Percentiles rank a stretch among this genome's conserved stretches.
Evolutionary conservation across 1,140 invertebrate species (phyloP).

Genomic region (Drosophila pseudoananassae): DNA sequence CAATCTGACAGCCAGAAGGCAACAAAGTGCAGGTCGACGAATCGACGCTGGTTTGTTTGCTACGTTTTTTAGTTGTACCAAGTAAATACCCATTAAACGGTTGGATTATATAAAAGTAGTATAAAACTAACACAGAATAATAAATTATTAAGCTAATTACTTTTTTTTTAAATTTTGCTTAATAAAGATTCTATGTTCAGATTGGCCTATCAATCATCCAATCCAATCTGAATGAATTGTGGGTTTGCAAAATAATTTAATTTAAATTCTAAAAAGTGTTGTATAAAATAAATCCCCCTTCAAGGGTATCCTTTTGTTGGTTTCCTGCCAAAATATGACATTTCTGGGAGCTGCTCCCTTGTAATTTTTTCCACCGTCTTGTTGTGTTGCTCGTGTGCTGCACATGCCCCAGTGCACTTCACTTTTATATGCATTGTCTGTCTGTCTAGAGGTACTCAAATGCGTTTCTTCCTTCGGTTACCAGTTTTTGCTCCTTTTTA

Average conservation of each 20-base stretch:
- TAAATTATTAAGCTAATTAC: no score
- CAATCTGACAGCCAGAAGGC: constrained; percentile 82
- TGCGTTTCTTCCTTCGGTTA: constrained; percentile 29
- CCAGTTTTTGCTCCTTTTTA: constrained; percentile 38
- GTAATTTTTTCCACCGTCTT: constrained; percentile 34
- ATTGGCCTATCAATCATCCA: no score
- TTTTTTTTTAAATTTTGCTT: no score
- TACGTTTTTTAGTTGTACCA: constrained; percentile 14
- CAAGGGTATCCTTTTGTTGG: constrained; percentile 24
- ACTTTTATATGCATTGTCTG: constrained; percentile 77
- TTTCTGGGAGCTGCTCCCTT: constrained; percentile 17
- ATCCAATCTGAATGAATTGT: no score
- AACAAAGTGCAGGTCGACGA: constrained; percentile 66
- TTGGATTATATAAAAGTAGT: constrained; percentile 7
- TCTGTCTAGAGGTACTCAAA: constrained; percentile 70
- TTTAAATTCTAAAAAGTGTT: no score
- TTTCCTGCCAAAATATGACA: neutral
- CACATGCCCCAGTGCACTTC: constrained; percentile 61
- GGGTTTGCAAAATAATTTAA: no score
- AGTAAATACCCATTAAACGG: constrained; percentile 33
- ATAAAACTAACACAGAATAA: neutral
- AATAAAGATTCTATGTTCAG: no score
- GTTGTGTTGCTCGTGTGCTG: constrained; percentile 15
- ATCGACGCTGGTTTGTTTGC: constrained; percentile 53
- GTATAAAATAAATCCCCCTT: neutral